Evolutionary conservation across 1,140 invertebrate species (phyloP).

Genomic region (Plutomurus gul): DNA sequence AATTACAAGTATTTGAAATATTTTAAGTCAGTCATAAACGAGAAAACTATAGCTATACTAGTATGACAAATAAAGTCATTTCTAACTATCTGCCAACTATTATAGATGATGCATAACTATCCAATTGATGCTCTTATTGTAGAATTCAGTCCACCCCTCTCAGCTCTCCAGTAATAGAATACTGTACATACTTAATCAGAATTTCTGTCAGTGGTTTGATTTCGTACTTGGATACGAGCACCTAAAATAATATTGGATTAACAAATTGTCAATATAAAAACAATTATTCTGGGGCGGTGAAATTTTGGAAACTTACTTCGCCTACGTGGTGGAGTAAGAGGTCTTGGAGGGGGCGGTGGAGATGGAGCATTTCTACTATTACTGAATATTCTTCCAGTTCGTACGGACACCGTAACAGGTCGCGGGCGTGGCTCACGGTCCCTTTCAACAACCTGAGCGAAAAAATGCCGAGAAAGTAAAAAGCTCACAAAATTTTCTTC

Average conservation of each 20-base stretch:
- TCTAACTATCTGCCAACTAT: too few relatives aligned
- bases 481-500: constrained; percentile 11
- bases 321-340: not conserved
- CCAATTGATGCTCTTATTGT: too few relatives aligned
- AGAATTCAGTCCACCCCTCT: too few relatives aligned
- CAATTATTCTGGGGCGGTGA: too few relatives aligned
- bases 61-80: too few relatives aligned
- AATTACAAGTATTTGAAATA: too few relatives aligned
- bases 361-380: not conserved
- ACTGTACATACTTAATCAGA: too few relatives aligned
- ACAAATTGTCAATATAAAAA: not conserved
- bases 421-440: not conserved
- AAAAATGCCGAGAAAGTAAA: not conserved
- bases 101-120: too few relatives aligned
- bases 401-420: not conserved
- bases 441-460: not conserved
- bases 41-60: too few relatives aligned
- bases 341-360: not conserved
- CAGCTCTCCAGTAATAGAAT: too few relatives aligned
- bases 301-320: not conserved
- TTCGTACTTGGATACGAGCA: not conserved
- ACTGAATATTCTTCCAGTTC: not conserved
- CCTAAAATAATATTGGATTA: not conserved
- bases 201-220: not conserved
- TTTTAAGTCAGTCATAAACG: too few relatives aligned